phyloP scores from a whole-genome alignment of 2,113 vertebrate species.

The Perca flavescens region DNA sequence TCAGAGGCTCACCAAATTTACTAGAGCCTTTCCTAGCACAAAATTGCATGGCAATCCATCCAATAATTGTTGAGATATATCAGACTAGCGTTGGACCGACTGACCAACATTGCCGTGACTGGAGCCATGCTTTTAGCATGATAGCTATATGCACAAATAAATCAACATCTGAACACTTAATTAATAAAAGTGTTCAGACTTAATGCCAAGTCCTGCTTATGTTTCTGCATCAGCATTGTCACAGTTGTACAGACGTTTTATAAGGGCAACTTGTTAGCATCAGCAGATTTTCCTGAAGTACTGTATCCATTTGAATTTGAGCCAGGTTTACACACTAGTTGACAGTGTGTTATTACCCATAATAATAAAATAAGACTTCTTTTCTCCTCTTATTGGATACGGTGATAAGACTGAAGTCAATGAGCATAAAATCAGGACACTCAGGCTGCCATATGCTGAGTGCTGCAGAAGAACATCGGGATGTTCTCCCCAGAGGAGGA shows the following conservation, averaged over 20 bases:
- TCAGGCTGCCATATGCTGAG: constrained; percentile 46
- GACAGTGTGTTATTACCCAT: constrained; percentile 46
- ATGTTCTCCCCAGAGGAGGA: constrained; percentile 28
- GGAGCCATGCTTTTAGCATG: not conserved
- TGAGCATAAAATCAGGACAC: constrained; percentile 64
- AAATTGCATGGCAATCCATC: not conserved
- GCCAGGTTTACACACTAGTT: constrained; percentile 30
- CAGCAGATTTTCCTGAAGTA: constrained; percentile 11
- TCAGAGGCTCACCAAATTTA: not conserved
- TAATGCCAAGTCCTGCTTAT: not conserved
- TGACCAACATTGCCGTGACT: not conserved
- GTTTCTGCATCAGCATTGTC: not conserved
- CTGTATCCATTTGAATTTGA: constrained; percentile 10
- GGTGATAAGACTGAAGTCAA: constrained; percentile 61
- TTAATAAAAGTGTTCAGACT: not conserved
- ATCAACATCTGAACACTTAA: not conserved
- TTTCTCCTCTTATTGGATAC: constrained; percentile 27
- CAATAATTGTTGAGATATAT: not conserved
- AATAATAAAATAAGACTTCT: constrained; percentile 59
- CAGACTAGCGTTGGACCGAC: not conserved
- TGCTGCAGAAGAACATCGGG: constrained; percentile 16
- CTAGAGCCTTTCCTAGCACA: not conserved
- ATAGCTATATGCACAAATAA: not conserved
- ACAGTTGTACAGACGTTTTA: not conserved
- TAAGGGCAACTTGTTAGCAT: not conserved